Evolutionary conservation across 2,888 invertebrate species (phyloP), one percentile per base, ranked within the genome.

Genomic region (Tromatobia lineatoria): DNA sequence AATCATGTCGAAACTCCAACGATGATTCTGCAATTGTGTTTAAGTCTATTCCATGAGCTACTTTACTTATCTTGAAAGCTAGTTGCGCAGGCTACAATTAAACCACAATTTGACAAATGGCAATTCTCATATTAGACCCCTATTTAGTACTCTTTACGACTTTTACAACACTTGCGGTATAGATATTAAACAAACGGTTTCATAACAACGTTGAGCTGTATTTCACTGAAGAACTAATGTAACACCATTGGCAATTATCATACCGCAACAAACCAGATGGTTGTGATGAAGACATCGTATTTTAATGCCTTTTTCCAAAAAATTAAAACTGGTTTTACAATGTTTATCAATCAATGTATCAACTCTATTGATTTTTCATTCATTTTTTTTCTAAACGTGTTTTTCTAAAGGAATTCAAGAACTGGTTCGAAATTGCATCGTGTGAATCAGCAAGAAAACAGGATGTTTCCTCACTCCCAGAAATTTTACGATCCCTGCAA

Each of bases 401-500:
- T n/a, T 15, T 42, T 10, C 20, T 23, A 25, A 64, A 57, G 25
- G 52, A 20, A 10, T 54, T 18, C 38, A 61, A 59, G 47, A 76
- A 83, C 69, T 69, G 67, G 67, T 69, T 77, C 69, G 61, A 59
- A 75, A 64, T 25, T 73, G 38, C 61, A 76, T 52, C 76, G 57
- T 59, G 38, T 10, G 29, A 50, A 74, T 80, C 45, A 29, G 20
- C 13, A 42, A 1, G 52, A 70, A 70, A 71, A 71, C 73, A 71
- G 73, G 73, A 80, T 83, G 52, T 77, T 80, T 73, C 77, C 73
- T 69, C 54, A 54, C 69, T 77, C 45, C 11, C 15, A 20, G 0
- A 20, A 13, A 80, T 83, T 80, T 83, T 80, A 83, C 73, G 80
- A 83, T 59, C 74, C 15, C 45, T 11, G 38, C n/a, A 23, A 25